phyloP scores from a whole-genome alignment of 2,888 invertebrate genomes.

The Pachydiplax longipennis region DNA sequence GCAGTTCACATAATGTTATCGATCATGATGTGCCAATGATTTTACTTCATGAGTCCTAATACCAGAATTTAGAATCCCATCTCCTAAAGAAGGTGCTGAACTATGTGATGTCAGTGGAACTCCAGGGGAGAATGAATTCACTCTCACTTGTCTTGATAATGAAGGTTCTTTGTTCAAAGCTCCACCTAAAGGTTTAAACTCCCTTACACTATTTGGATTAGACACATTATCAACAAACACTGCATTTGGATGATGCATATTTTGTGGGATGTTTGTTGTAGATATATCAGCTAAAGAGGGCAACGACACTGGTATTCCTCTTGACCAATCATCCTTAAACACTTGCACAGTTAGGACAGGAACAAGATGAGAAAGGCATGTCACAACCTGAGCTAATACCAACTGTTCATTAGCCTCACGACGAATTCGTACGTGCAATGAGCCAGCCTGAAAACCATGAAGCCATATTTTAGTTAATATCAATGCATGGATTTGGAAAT shows the following conservation, averaged over 20 bases:
- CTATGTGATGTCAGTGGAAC: neutral
- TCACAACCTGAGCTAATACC: slow-evolving; percentile 66
- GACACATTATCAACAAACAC: slow-evolving; percentile 14
- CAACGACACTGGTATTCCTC: slow-evolving; percentile 3
- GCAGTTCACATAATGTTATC: neutral
- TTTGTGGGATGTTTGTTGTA: neutral
- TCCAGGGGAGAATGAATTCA: neutral
- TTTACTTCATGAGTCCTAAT: neutral
- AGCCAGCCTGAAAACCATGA: slow-evolving; percentile 60
- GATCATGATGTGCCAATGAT: slow-evolving; percentile 1
- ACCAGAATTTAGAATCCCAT: neutral
- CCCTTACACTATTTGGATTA: neutral
- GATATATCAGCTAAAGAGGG: neutral
- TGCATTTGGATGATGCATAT: slow-evolving; percentile 6
- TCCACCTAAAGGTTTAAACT: neutral
- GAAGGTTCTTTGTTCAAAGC: neutral
- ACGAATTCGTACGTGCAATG: slow-evolving; percentile 66
- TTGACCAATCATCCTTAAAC: slow-evolving; percentile 50
- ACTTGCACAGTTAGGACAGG: slow-evolving; percentile 67
- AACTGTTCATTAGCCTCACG: slow-evolving; percentile 69
- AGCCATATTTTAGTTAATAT: neutral
- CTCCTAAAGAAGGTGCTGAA: neutral
- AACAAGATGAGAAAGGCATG: slow-evolving; percentile 65
- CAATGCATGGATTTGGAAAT: too few relatives aligned
- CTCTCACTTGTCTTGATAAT: neutral